Base-by-base conservation (phyloP, 2,797 vertebrate species). In the Cetoscarus ocellatus region DNA sequence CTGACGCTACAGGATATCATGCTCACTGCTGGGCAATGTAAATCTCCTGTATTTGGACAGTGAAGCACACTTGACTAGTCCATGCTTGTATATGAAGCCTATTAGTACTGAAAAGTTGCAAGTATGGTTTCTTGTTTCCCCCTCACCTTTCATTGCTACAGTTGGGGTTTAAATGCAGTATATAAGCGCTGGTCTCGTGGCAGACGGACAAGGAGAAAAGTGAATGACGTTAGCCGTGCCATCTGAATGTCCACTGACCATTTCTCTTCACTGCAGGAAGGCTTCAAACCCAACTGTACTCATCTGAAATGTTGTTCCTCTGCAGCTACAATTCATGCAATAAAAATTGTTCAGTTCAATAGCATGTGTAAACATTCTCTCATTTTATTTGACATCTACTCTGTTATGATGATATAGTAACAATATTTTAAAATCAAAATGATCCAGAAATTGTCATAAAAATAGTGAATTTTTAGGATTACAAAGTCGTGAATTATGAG, bases 251-350 rank as follows among this genome's bases (percentile, higher is more conserved):
- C 76, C 84, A 69, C 86, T 75, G 58, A 86, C 42, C 79, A 73
- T 73, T 48, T 82, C 61, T 78, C 53, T 55, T 79, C 70, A 77
- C 82, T 67, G 74, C 77, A 79, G 88, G 83, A 85, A 70, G 82
- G 70, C 69, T 84, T 86, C 59, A 68, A 67, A 73, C 73, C 73
- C 82, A 80, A 86, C 82, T 90, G 88, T 90, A 86, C 84, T 88
- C 82, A 77, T 82, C 80, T 75, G 77, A 91, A 87, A 74, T 86
- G 14, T 88, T 87, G 73, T 88, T 81, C 86, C 70, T 90, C 91
- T 87, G 89, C 89, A 91, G 88, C 86, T 90, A 83, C 88, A 91
- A 87, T 82, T 82, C 91, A 94, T 94, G 94, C 93, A 95, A 95
- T 95, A 95, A 95, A 94, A 91, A 73, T 86, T 83, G 75, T 92